Base-by-base conservation (phyloP, 2,797 vertebrate species). In the Hirundo rustica region DNA sequence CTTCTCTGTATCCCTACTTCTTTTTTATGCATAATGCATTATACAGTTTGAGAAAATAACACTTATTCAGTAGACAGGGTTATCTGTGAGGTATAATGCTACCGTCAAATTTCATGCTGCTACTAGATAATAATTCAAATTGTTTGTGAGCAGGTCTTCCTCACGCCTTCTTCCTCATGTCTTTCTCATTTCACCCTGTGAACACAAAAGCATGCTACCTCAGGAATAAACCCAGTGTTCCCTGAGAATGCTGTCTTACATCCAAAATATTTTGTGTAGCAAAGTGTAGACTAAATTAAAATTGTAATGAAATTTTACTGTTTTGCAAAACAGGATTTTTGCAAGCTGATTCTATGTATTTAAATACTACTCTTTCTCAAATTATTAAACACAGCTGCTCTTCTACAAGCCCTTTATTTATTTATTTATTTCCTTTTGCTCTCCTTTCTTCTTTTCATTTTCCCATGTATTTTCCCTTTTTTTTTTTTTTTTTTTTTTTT, bases 391-490 rank as follows among this genome's bases (percentile, higher is more conserved):
- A 10, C 8, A 38, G 5, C 18, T 72, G 20, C 7, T 66, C 2
- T 5, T 61, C 23, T 20, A 30, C 3, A 6, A 68, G 8, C 5
- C 23, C 2, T 45, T 64, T 44, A 26, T n/a, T 54, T 66, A 2
- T 45, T n/a, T n/a, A n/a, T n/a, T 64, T 44, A 26, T n/a, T 54
- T 66, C 11, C 10, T 5, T 27, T 79, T 54, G 2, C 7, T 2
- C 4, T 20, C 23, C 13, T 27, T 12, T 54, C 29, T 38, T 27
- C 3, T n/a, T 29, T 30, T 29, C 14, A 3, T 44, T 55, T 62
- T 25, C 10, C 13, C 7, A 5, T 48, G 16, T 13, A 0, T 53
- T 57, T 65, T n/a, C 1, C 1, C 38, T 58, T 60, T 16, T 10
- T 21, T 18, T 36, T 47, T 5, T 12, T 6, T 22, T 47, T 36